Evolutionary conservation across 2,888 invertebrate genomes (phyloP).

Genomic region (Melanostoma scalare): DNA sequence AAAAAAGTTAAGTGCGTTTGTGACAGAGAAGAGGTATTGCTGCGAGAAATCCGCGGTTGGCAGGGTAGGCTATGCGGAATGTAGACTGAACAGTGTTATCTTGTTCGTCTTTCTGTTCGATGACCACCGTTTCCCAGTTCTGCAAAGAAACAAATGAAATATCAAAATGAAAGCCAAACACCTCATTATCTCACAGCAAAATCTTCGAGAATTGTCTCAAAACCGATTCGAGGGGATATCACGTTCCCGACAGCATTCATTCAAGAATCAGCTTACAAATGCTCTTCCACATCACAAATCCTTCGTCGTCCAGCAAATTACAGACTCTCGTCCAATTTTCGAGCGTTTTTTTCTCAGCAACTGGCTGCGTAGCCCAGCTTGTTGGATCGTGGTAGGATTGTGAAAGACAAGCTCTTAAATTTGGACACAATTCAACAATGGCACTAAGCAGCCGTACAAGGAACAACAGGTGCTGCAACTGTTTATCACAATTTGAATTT

Average conservation of each 20-base stretch:
- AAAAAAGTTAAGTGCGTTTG: constrained; percentile 86
- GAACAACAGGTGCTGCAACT: constrained; percentile 81
- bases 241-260: constrained; percentile 79
- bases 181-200: constrained; percentile 79
- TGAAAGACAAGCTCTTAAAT: constrained; percentile 89
- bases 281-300: constrained; percentile 84
- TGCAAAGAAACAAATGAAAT: constrained; percentile 78
- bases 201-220: constrained; percentile 83
- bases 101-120: constrained; percentile 94
- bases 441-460: constrained; percentile 89
- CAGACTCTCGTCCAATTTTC: constrained; percentile 85
- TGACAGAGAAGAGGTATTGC: constrained; percentile 86
- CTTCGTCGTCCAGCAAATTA: constrained; percentile 83
- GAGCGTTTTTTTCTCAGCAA: constrained; percentile 72
- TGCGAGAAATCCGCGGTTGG: constrained; percentile 89
- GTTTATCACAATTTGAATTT: constrained; percentile 73
- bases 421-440: constrained; percentile 87
- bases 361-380: constrained; percentile 74
- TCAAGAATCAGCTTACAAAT: constrained; percentile 76
- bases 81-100: constrained; percentile 91
- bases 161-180: neutral
- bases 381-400: constrained; percentile 76
- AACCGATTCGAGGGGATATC: constrained; percentile 79
- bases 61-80: constrained; percentile 93
- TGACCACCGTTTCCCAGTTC: constrained; percentile 91